Percentiles rank a stretch among this genome's conserved stretches.
phyloP scores from a whole-genome alignment of 2,113 vertebrate species.

The Bambusicola thoracicus region DNA sequence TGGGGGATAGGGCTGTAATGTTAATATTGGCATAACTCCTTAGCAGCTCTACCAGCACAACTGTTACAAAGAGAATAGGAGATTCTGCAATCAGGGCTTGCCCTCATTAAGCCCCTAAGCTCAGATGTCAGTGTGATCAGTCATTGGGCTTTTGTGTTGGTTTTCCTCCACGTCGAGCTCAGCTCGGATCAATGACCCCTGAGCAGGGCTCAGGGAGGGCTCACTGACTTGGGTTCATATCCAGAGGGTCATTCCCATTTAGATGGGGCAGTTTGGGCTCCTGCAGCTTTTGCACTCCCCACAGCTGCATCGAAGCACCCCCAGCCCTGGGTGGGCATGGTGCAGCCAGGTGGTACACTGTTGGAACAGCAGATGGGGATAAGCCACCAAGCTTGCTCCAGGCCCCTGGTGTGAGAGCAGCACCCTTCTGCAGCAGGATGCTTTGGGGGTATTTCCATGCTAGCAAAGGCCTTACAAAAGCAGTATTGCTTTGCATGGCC shows the following conservation, averaged over 20 bases:
- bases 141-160: neutral
- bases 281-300: no score
- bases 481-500: neutral
- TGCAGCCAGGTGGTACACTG: neutral
- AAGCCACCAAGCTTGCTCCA: neutral
- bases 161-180: neutral
- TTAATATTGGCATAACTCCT: rapidly evolving
- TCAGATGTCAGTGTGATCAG: neutral
- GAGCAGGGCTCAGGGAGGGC: neutral
- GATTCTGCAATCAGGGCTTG: rapidly evolving
- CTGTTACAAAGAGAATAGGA: neutral
- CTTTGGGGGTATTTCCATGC: neutral
- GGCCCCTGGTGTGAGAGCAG: neutral
- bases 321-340: neutral
- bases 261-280: neutral
- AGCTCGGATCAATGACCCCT: neutral
- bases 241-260: neutral
- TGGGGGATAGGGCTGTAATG: neutral
- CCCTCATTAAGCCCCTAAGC: neutral
- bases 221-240: neutral
- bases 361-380: neutral
- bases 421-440: rapidly evolving
- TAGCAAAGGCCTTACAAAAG: neutral
- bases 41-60: neutral
- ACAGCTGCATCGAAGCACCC: no score